Evolutionary conservation across 2,888 invertebrate genomes (phyloP), one percentile per base, ranked within the genome.

Genomic region (Tachystola acroxantha): DNA sequence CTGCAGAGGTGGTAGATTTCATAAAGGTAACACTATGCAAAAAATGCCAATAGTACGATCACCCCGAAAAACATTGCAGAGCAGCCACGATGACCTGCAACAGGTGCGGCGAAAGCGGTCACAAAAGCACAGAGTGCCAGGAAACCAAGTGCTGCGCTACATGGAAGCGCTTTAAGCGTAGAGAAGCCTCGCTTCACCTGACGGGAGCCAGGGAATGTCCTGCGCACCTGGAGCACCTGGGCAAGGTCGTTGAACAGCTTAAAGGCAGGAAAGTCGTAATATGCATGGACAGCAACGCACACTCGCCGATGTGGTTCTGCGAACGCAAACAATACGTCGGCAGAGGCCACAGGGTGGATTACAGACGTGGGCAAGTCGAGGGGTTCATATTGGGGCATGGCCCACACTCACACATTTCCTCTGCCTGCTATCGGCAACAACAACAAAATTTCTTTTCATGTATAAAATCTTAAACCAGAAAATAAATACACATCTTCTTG

Each of bases 291-390:
- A 27, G 29, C 3, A 62, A 61, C 13, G 46, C 60, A 0, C 56
- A 60, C 36, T 63, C 56, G 0, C 54, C 55, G 0, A 2, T 58
- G 9, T 61, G 57, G 53, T 36, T 42, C 28, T 48, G 47, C 0
- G 6, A 11, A 0, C 20, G 12, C 0, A 19, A 40, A 0, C 53
- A 57, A 0, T 51, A 36, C 1, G 10, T 2, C 0, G 53, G 56
- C 0, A 10, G 48, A 0, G 55, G 59, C 0, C 40, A 22, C 0
- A 46, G 48, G 11, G 12, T 34, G 1, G 36, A 36, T 2, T 30
- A 43, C 20, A 25, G 46, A 9, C 25, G 40, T 0, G 24, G 12
- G 6, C 12, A 30, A n/a, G 36, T 53, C 37, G 48, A 53, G 27
- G 44, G 20, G 0, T 44, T 52, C 13, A 42, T 52, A 5, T 13